Conservation (phyloP, 2,888 invertebrate genomes). For the Cephus pulcher region DNA sequence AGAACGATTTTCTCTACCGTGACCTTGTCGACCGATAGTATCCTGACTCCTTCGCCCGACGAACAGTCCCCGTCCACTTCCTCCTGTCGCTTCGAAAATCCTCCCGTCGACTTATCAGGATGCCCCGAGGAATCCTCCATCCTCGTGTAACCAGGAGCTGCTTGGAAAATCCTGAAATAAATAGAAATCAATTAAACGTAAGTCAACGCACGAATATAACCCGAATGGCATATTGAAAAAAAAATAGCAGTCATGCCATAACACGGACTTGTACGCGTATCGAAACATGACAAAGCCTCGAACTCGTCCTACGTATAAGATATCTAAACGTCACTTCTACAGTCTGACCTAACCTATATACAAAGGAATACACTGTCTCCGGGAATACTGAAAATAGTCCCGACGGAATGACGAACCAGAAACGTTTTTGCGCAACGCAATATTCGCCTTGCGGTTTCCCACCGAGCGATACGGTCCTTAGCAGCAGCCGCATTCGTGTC, state of each 20-base stretch:
- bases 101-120: neutral
- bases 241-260: neutral
- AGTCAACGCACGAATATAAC: neutral
- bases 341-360: neutral
- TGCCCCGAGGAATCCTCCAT: slow-evolving; percentile 28
- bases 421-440: neutral
- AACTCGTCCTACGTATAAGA: neutral
- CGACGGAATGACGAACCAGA: neutral
- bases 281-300: neutral
- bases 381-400: neutral
- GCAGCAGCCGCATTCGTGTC: too few species aligned
- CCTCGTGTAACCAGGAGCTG: slow-evolving; percentile 13
- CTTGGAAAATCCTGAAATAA: slow-evolving; percentile 27
- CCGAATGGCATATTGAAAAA: neutral
- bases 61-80: neutral
- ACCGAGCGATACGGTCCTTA: neutral
- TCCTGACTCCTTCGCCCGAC: slow-evolving; percentile 25
- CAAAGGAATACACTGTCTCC: neutral
- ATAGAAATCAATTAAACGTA: neutral
- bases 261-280: neutral
- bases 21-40: slow-evolving; percentile 48
- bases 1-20: slow-evolving; percentile 49
- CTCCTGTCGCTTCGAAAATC: neutral
- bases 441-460: neutral
- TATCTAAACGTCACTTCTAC: neutral